Conservation (phyloP, 1,140 invertebrate genomes). For the Gonioctena quinquepunctata region DNA sequence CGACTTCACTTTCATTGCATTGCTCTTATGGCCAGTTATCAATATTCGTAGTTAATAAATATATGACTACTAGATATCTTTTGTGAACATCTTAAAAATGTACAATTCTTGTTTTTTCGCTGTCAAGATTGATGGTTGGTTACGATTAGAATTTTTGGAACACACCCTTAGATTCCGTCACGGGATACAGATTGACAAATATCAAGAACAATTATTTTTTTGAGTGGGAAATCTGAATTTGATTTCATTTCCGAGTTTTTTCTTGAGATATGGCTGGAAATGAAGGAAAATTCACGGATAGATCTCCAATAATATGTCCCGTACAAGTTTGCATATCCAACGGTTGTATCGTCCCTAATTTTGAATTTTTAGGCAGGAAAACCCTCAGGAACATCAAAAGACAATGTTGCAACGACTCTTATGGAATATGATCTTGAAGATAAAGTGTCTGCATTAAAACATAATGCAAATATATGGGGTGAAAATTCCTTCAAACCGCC, state of each 20-base stretch:
- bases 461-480: slow-evolving; percentile 54
- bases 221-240: neutral
- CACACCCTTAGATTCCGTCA: no score
- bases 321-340: no score
- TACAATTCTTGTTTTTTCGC: no score
- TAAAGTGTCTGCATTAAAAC: slow-evolving; percentile 56
- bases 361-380: slow-evolving; percentile 53
- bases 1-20: no score
- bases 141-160: no score
- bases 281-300: slow-evolving; percentile 39
- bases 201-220: neutral
- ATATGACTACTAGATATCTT: no score
- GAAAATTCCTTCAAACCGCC: slow-evolving; percentile 34
- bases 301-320: slow-evolving; percentile 41
- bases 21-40: no score
- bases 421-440: slow-evolving; percentile 57
- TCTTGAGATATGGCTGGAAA: slow-evolving; percentile 31
- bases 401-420: slow-evolving; percentile 50
- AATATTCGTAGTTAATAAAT: no score
- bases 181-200: no score
- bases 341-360: no score
- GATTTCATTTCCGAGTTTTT: neutral
- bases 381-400: slow-evolving; percentile 51
- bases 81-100: no score
- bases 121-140: no score